Percentiles rank a stretch among this genome's conserved stretches.
Conservation (phyloP, 2,888 invertebrate genomes). For the Cataglyphis cursor region DNA sequence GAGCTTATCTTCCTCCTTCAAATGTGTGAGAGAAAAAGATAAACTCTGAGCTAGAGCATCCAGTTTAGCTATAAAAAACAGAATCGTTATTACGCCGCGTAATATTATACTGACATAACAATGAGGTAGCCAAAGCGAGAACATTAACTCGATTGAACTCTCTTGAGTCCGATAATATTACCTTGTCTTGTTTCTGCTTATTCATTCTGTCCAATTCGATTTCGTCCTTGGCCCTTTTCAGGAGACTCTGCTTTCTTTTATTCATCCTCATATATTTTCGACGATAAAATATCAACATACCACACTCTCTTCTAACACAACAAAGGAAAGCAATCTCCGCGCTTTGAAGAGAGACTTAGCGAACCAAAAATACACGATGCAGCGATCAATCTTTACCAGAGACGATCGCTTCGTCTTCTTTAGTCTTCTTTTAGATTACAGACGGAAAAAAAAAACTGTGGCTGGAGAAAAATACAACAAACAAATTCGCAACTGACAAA, state of each 20-base stretch:
- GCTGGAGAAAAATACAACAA: not conserved
- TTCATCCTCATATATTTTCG: conserved; percentile 62
- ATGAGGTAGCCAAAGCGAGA: not conserved
- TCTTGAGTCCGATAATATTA: conserved; percentile 59
- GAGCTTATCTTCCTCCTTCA: no score
- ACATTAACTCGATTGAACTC: conserved; percentile 29
- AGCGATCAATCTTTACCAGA: not conserved
- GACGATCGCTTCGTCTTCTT: not conserved
- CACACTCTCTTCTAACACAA: conserved; percentile 2
- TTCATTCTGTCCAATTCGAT: conserved; percentile 82
- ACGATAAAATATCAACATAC: conserved; percentile 28
- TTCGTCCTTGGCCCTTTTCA: conserved; percentile 84
- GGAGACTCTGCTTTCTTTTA: conserved; percentile 78
- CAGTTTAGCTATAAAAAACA: no score
- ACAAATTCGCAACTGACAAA: not conserved
- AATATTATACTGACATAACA: not conserved
- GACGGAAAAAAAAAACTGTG: not conserved
- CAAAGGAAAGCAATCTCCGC: not conserved
- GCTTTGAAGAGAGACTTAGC: not conserved
- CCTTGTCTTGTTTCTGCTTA: conserved; percentile 81
- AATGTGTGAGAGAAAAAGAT: no score
- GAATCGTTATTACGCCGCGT: not conserved
- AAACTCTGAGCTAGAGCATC: no score
- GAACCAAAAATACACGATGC: not conserved
- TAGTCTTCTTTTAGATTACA: not conserved